Conservation (phyloP, 2,888 invertebrate species). For the Drosophila bunnanda region DNA sequence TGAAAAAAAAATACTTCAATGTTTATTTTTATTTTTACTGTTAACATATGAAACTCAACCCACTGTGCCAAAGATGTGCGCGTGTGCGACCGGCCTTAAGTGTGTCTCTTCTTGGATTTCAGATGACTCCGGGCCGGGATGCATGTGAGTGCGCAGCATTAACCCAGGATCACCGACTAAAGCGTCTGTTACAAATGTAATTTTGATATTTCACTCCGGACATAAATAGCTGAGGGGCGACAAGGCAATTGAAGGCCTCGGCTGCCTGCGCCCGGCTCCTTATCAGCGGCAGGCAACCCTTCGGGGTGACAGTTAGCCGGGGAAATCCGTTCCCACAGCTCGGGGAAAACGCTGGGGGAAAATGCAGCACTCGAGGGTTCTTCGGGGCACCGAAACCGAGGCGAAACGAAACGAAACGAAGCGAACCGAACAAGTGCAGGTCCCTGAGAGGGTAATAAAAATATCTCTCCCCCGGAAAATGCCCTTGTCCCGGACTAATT, state of each 20-base stretch:
- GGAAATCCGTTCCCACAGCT: conserved; percentile 61
- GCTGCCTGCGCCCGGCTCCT: conserved; percentile 4
- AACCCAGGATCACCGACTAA: conserved; percentile 24
- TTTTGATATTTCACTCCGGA: conserved; percentile 54
- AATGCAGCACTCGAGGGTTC: not conserved
- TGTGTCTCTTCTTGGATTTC: conserved; percentile 47
- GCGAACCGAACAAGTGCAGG: conserved; percentile 36
- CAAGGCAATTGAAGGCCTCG: conserved; percentile 8
- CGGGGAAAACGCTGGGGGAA: conserved; percentile 1
- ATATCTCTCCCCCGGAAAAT: not conserved
- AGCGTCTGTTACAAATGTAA: conserved; percentile 61
- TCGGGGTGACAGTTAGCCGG: conserved; percentile 59
- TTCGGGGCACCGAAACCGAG: conserved; percentile 2
- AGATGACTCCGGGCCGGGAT: conserved; percentile 7
- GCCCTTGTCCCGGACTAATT: conserved; percentile 28
- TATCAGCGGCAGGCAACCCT: conserved; percentile 42
- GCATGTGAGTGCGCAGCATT: conserved; percentile 25
- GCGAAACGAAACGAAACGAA: conserved; percentile 1
- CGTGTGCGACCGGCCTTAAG: conserved; percentile 48
- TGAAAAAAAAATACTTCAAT: too few relatives aligned
- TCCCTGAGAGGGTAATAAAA: conserved; percentile 25
- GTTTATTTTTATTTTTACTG: not conserved
- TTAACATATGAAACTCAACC: not conserved
- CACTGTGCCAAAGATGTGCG: conserved; percentile 31
- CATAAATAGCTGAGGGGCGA: not conserved